A percentile compares a stretch with the other conserved stretches of the same genome.
These are phyloP conservation scores for Distichodus sexfasciatus DNA, from an alignment of 2,797 vertebrate species.

Conservation along the genomic window DNA sequence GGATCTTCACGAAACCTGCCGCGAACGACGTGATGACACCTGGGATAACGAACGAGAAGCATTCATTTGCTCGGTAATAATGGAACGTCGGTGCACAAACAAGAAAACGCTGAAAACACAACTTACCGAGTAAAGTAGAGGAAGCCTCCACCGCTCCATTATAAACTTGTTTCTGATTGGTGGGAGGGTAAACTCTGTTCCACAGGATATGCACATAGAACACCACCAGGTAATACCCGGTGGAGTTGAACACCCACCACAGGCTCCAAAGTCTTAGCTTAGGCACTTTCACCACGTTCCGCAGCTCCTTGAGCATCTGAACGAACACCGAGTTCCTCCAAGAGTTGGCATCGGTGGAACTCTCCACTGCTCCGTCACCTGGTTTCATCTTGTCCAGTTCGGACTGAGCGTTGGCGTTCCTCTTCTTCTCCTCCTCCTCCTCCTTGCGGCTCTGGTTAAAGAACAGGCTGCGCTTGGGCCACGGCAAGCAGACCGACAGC, in stretches of 20 bases:
- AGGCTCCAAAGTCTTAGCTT: slow-evolving; percentile 89
- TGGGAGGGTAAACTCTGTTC: slow-evolving; percentile 68
- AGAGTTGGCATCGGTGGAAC: neutral
- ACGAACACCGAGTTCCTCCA: slow-evolving; percentile 69
- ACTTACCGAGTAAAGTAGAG: slow-evolving; percentile 84
- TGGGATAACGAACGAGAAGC: slow-evolving; percentile 47
- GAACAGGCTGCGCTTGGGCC: slow-evolving; percentile 87
- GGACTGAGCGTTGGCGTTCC: slow-evolving; percentile 11
- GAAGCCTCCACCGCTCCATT: slow-evolving; percentile 90
- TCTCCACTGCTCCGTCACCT: neutral
- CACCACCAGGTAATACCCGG: slow-evolving; percentile 91
- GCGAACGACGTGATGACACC: slow-evolving; percentile 82
- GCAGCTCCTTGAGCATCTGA: slow-evolving; percentile 82
- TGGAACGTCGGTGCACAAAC: neutral
- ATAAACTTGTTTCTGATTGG: slow-evolving; percentile 70
- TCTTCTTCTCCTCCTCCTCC: slow-evolving; percentile 29
- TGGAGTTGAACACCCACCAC: slow-evolving; percentile 95
- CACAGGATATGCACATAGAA: slow-evolving; percentile 94
- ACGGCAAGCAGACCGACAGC: slow-evolving; percentile 82
- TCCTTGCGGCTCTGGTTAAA: slow-evolving; percentile 72
- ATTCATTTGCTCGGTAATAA: neutral
- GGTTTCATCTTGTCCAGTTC: slow-evolving; percentile 76
- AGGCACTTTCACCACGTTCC: slow-evolving; percentile 60
- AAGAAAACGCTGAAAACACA: too few species aligned
- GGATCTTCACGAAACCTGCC: slow-evolving; percentile 83